These are phyloP conservation scores for Pasiphila rectangulata DNA, from an alignment of 2,888 invertebrate species.

Conservation along the genomic window DNA sequence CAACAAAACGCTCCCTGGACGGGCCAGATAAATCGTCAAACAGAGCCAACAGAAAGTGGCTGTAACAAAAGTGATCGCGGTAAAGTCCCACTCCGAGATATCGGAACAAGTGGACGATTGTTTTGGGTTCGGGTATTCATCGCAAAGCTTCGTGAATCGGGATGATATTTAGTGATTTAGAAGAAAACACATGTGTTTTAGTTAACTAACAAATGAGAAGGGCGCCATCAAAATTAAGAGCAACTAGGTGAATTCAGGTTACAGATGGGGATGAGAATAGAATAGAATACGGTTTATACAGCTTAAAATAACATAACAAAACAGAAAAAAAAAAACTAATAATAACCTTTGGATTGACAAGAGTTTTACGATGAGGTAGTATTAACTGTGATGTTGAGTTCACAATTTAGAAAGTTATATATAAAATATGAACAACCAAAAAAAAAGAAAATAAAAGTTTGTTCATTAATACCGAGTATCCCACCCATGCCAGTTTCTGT, in stretches of 20 bases:
- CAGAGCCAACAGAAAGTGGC: background rate
- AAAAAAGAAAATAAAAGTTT: too few relatives aligned
- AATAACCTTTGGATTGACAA: too few relatives aligned
- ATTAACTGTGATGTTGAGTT: too few relatives aligned
- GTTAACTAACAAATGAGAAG: background rate
- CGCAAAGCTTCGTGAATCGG: background rate
- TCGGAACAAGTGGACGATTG: conserved; percentile 1
- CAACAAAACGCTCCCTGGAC: conserved; percentile 38
- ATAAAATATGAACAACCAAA: too few relatives aligned
- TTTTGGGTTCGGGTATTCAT: background rate
- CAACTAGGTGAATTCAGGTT: background rate
- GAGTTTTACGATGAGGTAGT: too few relatives aligned
- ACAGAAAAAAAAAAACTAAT: too few relatives aligned
- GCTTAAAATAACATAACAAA: background rate
- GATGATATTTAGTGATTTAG: background rate
- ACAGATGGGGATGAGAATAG: background rate
- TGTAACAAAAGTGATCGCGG: background rate
- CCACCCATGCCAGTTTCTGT: too few relatives aligned
- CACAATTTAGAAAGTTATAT: too few relatives aligned
- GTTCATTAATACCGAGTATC: too few relatives aligned
- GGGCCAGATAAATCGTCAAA: conserved; percentile 37
- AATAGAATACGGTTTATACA: background rate
- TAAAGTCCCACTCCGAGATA: background rate
- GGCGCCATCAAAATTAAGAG: background rate
- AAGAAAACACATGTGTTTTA: background rate